Conservation (phyloP, 2,888 invertebrate genomes). For the Euzophera pinguis region DNA sequence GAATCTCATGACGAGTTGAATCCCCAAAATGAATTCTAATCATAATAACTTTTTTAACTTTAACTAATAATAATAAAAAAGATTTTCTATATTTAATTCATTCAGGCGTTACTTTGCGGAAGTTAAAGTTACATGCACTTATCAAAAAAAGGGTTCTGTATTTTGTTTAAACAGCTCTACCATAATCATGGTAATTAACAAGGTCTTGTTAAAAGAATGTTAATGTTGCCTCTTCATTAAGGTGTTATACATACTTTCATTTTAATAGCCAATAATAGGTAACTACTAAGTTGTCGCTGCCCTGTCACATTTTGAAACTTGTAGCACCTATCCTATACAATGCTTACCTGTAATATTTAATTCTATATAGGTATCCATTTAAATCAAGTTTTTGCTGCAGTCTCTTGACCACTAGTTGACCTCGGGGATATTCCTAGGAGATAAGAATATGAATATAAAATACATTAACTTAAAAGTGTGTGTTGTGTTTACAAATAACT, state of each 20-base stretch:
- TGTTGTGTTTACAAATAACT: neutral
- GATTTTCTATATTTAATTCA: too few relatives aligned
- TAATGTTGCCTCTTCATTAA: slow-evolving; percentile 5
- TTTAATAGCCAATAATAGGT: neutral
- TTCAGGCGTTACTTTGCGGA: too few relatives aligned
- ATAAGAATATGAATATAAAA: neutral
- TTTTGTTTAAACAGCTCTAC: neutral
- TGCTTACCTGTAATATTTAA: neutral
- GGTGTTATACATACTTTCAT: neutral
- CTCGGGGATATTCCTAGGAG: slow-evolving; percentile 7
- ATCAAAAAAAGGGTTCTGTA: neutral
- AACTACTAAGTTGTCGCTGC: neutral
- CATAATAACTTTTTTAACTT: too few relatives aligned
- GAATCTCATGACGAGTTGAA: too few relatives aligned
- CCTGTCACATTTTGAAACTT: neutral
- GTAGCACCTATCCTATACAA: neutral
- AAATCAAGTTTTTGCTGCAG: neutral
- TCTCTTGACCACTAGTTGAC: slow-evolving; percentile 5
- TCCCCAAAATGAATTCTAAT: too few relatives aligned
- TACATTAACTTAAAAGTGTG: neutral
- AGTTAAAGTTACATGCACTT: too few relatives aligned
- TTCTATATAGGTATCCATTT: neutral
- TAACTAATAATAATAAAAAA: too few relatives aligned
- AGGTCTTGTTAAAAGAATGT: slow-evolving; percentile 5
- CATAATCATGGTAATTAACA: slow-evolving; percentile 1